Base-by-base conservation (phyloP, 2,888 invertebrate genomes). In the Tenthredo distinguenda region DNA sequence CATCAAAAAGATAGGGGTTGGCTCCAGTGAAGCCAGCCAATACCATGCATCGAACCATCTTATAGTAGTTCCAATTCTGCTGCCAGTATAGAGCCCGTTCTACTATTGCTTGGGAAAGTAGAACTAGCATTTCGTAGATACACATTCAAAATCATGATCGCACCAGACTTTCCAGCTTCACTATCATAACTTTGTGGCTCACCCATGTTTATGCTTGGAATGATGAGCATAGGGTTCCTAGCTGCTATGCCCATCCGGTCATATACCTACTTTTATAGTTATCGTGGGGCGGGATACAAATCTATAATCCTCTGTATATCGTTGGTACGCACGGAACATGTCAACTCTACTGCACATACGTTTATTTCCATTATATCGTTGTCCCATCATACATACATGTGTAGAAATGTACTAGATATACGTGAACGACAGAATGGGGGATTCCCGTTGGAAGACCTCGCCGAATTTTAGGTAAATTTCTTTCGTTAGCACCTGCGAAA, bases 401-500 rank as follows among this genome's bases (percentile, higher is more conserved):
- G 21, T 40, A 72, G 18, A 37, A 37, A n/a, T 37, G 72, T n/a
- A 18, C 34, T 9, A 21, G 18, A 9, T 43, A 9, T 43, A 21
- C 21, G 21, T 40, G 21, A 7, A 15, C 4, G 43, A 15, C 2
- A 43, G n/a, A 21, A 74, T 74, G n/a, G 43, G 40, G 21, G 2
- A n/a, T 74, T 43, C 72, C 72, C n/a, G n/a, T 72, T 1, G 72
- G 7, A 34, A 72, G 72, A 21, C 72, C 26, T 34, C 34, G 68
- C 3, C 3, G 6, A 68, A 18, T 34, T 68, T 3, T 68, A 34
- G 34, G 55, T 77, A 77, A 18, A 55, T 77, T 81, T 81, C 81
- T 40, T 81, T 81, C 58, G 26, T 34, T 81, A 81, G 81, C 81
- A 81, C 81, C 62, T 68, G 83, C 40, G n/a, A 43, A n/a, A 18